These are phyloP conservation scores for Caenorhabditis briggsae DNA, from an alignment of 1,140 invertebrate genomes.

Conservation along the genomic window DNA sequence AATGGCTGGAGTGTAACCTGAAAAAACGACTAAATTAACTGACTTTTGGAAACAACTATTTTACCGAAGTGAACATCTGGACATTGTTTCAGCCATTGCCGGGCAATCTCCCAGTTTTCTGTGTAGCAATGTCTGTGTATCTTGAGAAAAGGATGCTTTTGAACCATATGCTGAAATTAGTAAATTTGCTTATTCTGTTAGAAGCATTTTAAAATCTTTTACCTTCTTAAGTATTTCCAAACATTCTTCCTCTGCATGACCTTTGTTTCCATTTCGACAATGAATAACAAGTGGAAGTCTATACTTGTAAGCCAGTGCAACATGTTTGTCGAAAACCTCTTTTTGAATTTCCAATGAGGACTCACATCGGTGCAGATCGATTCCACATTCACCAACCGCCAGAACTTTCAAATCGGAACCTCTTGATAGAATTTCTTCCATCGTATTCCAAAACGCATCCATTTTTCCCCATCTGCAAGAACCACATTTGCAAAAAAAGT, in stretches of 20 bases:
- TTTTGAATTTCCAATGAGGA: neutral
- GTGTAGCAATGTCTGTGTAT: constrained; percentile 56
- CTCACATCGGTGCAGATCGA: constrained; percentile 25
- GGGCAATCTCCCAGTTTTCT: neutral
- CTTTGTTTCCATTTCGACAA: constrained; percentile 31
- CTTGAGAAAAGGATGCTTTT: constrained; percentile 16
- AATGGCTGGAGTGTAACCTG: constrained; percentile 30
- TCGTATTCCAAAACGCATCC: neutral
- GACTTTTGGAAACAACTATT: neutral
- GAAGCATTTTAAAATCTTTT: neutral
- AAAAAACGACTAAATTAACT: neutral
- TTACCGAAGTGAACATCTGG: constrained; percentile 57
- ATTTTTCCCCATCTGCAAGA: neutral
- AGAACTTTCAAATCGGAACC: neutral
- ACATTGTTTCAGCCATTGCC: constrained; percentile 39
- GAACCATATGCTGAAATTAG: constrained; percentile 12
- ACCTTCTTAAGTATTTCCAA: constrained; percentile 51
- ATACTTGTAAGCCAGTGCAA: constrained; percentile 4
- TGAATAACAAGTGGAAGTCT: constrained; percentile 26
- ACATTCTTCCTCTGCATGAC: constrained; percentile 20
- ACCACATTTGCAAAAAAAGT: neutral
- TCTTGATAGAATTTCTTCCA: neutral
- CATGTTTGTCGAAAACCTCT: constrained; percentile 12
- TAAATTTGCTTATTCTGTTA: neutral
- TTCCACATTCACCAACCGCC: constrained; percentile 37